These are phyloP conservation scores for Anolis sagrei DNA, from an alignment of 2,113 vertebrate species.

Conservation along the genomic window DNA sequence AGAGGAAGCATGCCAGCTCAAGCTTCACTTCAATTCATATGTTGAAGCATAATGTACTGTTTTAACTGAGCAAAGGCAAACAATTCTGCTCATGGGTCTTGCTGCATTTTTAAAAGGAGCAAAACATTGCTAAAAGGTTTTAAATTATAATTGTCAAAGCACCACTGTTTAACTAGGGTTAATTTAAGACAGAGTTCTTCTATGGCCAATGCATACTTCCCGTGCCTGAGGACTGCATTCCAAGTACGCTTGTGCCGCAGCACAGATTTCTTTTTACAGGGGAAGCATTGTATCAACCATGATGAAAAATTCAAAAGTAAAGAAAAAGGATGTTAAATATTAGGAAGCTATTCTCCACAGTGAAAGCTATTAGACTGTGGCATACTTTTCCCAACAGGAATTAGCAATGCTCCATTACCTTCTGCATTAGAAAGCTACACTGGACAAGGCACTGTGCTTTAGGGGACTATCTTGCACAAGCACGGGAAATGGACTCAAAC, in stretches of 20 bases:
- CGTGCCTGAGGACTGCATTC: background rate
- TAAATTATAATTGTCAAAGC: too few relatives aligned
- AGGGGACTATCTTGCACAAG: constrained; percentile 20
- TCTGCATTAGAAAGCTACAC: constrained; percentile 46
- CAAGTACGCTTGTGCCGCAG: background rate
- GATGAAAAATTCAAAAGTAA: constrained; percentile 36
- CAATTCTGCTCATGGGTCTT: background rate
- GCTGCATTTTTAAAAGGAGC: background rate
- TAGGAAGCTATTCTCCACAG: constrained; percentile 6
- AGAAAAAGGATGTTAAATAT: constrained; percentile 31
- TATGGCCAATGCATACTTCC: background rate
- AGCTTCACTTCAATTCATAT: background rate
- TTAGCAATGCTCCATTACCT: constrained; percentile 45
- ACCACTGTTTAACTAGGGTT: background rate
- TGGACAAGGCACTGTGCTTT: constrained; percentile 42
- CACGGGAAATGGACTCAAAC: constrained; percentile 11
- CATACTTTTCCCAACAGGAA: constrained; percentile 15
- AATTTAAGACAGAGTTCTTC: background rate
- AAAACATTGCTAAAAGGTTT: background rate
- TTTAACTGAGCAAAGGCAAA: background rate
- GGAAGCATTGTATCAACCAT: background rate
- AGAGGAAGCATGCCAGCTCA: background rate
- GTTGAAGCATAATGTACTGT: background rate
- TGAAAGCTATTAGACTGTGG: constrained; percentile 24
- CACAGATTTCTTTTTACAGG: background rate